These are phyloP conservation scores for Microtus oregoni DNA, from an alignment of 2,113 vertebrate genomes.

Conservation along the genomic window DNA sequence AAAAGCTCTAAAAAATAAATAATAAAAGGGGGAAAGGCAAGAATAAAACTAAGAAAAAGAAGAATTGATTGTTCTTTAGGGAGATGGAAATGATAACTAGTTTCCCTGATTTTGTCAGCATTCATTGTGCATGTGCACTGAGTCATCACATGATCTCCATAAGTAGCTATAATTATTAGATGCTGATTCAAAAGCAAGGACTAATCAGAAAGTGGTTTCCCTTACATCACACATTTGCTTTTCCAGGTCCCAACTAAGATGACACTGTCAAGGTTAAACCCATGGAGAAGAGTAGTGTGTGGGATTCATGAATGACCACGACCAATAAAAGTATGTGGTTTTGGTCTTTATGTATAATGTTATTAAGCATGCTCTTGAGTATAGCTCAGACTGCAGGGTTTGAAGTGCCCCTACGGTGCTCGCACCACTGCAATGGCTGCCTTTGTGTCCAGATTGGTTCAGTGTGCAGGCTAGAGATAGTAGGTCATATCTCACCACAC, in stretches of 20 bases:
- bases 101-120: neutral
- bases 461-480: neutral
- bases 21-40: neutral
- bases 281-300: neutral
- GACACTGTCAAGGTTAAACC: neutral
- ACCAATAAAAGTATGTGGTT: neutral
- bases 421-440: neutral
- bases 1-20: neutral
- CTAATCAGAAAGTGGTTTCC: neutral
- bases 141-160: neutral
- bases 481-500: neutral
- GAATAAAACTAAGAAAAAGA: neutral
- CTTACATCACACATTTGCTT: neutral
- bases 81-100: neutral
- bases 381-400: neutral
- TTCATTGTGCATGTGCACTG: neutral
- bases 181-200: neutral
- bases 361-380: slow-evolving; percentile 49
- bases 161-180: neutral
- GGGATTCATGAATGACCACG: neutral
- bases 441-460: neutral
- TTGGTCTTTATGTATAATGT: neutral
- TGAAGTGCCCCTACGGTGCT: neutral
- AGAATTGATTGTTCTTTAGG: neutral
- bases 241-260: neutral